Conservation (phyloP, 2,888 invertebrate species). For the Phortica magna region DNA sequence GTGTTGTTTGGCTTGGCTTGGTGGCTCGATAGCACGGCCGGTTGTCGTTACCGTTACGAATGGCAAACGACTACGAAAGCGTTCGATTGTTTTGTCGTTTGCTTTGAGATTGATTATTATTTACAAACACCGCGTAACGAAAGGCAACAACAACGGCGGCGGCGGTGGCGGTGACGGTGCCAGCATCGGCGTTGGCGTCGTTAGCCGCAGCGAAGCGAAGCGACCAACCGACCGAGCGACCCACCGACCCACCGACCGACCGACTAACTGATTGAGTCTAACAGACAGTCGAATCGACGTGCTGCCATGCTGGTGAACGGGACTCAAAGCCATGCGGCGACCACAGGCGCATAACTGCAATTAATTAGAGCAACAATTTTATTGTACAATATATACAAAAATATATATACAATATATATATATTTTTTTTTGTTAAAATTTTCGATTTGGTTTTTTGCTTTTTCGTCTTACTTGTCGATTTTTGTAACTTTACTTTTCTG, state of each 20-base stretch:
- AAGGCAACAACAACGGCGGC: background rate
- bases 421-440: constrained; percentile 26
- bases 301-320: no score
- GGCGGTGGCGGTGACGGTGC: no score
- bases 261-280: no score
- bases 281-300: no score
- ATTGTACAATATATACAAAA: background rate
- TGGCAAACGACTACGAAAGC: background rate
- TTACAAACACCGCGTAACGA: no score
- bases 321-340: background rate
- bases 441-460: constrained; percentile 14
- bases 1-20: no score
- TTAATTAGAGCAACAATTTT: constrained; percentile 34
- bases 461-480: constrained; percentile 17
- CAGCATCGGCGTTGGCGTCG: no score
- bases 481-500: background rate
- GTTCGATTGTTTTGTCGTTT: background rate
- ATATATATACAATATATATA: background rate
- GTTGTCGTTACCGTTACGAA: background rate
- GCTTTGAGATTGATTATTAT: background rate
- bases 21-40: background rate
- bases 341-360: constrained; percentile 27
- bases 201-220: background rate
- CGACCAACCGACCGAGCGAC: background rate
- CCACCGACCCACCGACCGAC: background rate